Conservation (phyloP, 2,888 invertebrate genomes). For the Drosophila subsilvestris region DNA sequence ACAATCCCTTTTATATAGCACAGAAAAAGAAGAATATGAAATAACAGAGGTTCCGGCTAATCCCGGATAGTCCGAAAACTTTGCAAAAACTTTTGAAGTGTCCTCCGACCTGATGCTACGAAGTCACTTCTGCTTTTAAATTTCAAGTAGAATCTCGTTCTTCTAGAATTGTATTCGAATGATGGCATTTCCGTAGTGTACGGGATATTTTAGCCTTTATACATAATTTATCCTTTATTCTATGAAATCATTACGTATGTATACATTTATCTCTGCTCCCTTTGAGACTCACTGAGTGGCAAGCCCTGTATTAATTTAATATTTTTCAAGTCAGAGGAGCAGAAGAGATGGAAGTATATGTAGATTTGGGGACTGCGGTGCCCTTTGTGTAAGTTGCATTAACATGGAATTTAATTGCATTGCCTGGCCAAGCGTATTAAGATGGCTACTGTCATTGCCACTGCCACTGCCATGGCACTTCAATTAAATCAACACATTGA, state of each 20-base stretch:
- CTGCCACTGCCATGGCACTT: conserved; percentile 38
- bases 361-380: conserved; percentile 7
- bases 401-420: conserved; percentile 57
- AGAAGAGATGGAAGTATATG: neutral
- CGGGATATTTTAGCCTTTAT: no score
- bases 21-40: neutral
- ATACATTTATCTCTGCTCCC: neutral
- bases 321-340: conserved; percentile 1
- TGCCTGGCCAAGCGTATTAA: conserved; percentile 17
- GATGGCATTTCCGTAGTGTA: no score
- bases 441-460: conserved; percentile 31
- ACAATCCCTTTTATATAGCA: conserved; percentile 7
- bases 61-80: neutral
- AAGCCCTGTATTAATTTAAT: conserved; percentile 5
- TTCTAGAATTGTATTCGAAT: no score
- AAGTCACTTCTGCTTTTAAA: no score
- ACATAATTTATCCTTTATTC: no score
- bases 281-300: neutral
- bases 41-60: neutral
- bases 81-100: neutral
- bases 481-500: conserved; percentile 72
- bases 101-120: no score
- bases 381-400: conserved; percentile 34
- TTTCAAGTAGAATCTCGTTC: no score
- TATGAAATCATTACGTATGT: no score